Evolutionary conservation across 2,888 invertebrate genomes (phyloP).

Genomic region (Tuta absoluta): DNA sequence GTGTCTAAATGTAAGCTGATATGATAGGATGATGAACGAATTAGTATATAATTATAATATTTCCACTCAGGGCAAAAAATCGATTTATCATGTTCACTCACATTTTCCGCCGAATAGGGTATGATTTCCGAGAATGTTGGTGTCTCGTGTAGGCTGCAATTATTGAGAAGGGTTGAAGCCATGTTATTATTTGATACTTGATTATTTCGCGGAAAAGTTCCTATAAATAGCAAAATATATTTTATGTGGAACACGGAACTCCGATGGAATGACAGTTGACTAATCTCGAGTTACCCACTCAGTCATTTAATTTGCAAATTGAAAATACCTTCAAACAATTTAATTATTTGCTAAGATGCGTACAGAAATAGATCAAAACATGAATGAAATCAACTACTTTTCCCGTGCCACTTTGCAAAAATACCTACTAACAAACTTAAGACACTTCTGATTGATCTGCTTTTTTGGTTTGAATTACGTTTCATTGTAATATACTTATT

Average conservation of each 20-base stretch:
- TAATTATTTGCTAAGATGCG: background rate
- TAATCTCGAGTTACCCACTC: background rate
- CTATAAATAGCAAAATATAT: background rate
- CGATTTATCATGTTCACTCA: background rate
- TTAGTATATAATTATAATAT: too few species aligned
- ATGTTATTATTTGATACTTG: background rate
- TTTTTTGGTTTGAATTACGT: too few species aligned
- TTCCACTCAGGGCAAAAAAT: too few species aligned
- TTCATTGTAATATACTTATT: too few species aligned
- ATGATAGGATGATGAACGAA: too few species aligned
- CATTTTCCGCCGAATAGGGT: conserved; percentile 7
- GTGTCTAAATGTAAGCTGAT: too few species aligned
- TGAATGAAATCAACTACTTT: too few species aligned
- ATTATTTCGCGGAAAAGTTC: background rate
- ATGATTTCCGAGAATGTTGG: conserved; percentile 5
- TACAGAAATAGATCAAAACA: too few species aligned
- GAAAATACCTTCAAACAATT: background rate
- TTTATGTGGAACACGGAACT: background rate
- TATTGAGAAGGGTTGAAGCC: conserved; percentile 12
- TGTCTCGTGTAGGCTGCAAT: background rate
- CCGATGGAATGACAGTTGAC: background rate
- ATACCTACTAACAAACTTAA: too few species aligned
- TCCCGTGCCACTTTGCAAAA: too few species aligned
- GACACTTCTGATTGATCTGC: too few species aligned
- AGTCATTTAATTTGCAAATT: background rate